phyloP scores from a whole-genome alignment of 2,113 vertebrate species.

The Dasyprocta punctata region DNA sequence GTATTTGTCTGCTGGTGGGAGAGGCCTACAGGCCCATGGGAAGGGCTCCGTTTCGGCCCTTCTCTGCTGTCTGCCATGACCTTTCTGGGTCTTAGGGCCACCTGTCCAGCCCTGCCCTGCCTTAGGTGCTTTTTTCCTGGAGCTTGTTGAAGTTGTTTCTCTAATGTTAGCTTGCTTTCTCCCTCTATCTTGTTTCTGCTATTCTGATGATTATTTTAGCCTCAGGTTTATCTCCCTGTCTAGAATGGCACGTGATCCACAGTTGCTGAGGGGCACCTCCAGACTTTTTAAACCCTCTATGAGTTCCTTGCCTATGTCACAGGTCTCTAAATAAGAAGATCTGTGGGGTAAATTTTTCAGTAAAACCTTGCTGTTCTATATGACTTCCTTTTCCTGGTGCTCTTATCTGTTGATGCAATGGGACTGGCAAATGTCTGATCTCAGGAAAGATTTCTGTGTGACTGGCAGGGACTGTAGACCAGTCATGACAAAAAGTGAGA shows the following conservation, averaged over 20 bases:
- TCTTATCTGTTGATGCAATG: background rate
- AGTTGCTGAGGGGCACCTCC: background rate
- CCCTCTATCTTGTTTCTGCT: background rate
- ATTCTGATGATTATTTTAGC: background rate
- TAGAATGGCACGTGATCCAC: background rate
- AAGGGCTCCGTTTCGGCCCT: background rate
- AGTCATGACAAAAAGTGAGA: background rate
- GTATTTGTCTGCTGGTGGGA: background rate
- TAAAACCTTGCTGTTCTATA: background rate
- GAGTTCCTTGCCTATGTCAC: background rate
- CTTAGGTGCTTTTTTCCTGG: background rate
- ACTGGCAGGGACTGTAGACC: background rate
- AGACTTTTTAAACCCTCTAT: background rate
- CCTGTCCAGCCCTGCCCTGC: background rate
- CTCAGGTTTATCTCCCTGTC: background rate
- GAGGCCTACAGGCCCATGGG: background rate
- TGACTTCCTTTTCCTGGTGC: background rate
- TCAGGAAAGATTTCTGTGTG: background rate
- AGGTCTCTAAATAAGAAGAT: background rate
- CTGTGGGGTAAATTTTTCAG: background rate
- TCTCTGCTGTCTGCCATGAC: background rate
- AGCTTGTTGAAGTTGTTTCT: background rate
- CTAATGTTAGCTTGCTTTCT: background rate
- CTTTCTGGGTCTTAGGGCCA: background rate
- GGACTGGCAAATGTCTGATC: background rate